phyloP scores from a whole-genome alignment of 2,797 vertebrate genomes.

The Sphenopsis melanotis region DNA sequence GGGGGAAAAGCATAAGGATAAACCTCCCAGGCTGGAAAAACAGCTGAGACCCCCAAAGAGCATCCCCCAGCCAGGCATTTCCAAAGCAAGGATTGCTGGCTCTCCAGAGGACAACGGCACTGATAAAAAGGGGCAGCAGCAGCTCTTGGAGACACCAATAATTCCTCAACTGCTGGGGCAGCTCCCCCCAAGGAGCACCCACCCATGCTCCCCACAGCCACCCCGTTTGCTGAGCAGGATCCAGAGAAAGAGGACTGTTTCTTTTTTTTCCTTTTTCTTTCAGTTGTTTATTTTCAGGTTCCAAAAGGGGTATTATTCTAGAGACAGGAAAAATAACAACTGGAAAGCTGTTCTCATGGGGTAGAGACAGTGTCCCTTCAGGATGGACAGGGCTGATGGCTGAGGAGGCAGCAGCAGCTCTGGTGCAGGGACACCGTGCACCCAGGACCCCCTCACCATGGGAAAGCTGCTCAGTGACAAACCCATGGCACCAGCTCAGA shows the following conservation, averaged over 20 bases:
- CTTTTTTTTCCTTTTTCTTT: background rate
- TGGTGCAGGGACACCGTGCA: background rate
- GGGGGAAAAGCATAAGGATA: background rate
- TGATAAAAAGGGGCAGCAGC: background rate
- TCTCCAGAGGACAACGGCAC: background rate
- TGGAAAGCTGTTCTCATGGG: background rate
- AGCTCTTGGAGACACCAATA: background rate
- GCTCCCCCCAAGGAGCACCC: background rate
- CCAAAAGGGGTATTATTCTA: conserved; percentile 13
- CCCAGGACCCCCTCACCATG: background rate
- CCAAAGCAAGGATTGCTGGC: background rate
- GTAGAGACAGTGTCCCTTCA: background rate
- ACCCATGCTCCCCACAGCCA: background rate
- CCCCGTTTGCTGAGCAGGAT: background rate
- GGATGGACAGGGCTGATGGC: background rate
- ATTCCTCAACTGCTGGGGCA: background rate
- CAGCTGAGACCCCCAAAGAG: background rate
- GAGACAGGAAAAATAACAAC: conserved; percentile 49
- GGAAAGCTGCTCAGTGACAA: background rate
- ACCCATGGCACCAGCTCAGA: background rate
- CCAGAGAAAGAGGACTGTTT: background rate
- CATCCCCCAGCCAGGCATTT: background rate
- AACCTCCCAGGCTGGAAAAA: background rate
- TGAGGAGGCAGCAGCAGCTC: background rate
- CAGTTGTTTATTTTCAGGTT: conserved; percentile 52